A percentile compares a stretch with the other conserved stretches of the same genome.
These are phyloP conservation scores for Engystomops pustulosus DNA, from an alignment of 2,113 vertebrate species.

Conservation along the genomic window DNA sequence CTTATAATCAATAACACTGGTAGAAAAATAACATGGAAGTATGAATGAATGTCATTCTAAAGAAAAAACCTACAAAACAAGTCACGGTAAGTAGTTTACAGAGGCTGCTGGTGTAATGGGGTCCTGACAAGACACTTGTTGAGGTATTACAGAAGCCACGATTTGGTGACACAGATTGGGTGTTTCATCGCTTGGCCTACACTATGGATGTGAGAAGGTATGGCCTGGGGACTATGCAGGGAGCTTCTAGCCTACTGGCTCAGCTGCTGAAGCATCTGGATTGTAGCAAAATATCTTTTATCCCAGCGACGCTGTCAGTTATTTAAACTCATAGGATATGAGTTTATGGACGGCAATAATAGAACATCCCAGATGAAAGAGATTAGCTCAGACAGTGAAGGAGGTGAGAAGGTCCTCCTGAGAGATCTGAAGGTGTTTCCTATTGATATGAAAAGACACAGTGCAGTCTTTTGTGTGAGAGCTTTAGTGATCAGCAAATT, in stretches of 20 bases:
- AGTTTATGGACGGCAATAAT: constrained; percentile 60
- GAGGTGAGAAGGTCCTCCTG: constrained; percentile 66
- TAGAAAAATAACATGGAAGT: not conserved
- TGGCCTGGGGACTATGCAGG: constrained; percentile 41
- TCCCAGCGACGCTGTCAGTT: constrained; percentile 40
- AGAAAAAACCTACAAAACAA: not conserved
- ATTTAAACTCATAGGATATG: constrained; percentile 36
- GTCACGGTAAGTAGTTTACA: not conserved
- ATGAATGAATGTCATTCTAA: not conserved
- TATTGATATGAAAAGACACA: constrained; percentile 71
- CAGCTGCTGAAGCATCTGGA: constrained; percentile 52
- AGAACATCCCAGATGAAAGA: constrained; percentile 65
- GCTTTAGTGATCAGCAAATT: constrained; percentile 81
- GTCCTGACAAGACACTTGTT: not conserved
- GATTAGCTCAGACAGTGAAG: constrained; percentile 68
- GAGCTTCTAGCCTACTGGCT: constrained; percentile 42
- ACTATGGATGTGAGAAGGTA: constrained; percentile 29
- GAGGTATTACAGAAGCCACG: not conserved
- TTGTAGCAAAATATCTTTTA: constrained; percentile 47
- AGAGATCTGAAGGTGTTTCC: constrained; percentile 73
- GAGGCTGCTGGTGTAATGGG: not conserved
- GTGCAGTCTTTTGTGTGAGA: constrained; percentile 74
- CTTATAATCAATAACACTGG: not conserved
- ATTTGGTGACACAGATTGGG: not conserved
- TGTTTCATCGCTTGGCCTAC: constrained; percentile 18